Conservation (phyloP, 2,797 vertebrate species). For the Coccyzus lansbergi region DNA sequence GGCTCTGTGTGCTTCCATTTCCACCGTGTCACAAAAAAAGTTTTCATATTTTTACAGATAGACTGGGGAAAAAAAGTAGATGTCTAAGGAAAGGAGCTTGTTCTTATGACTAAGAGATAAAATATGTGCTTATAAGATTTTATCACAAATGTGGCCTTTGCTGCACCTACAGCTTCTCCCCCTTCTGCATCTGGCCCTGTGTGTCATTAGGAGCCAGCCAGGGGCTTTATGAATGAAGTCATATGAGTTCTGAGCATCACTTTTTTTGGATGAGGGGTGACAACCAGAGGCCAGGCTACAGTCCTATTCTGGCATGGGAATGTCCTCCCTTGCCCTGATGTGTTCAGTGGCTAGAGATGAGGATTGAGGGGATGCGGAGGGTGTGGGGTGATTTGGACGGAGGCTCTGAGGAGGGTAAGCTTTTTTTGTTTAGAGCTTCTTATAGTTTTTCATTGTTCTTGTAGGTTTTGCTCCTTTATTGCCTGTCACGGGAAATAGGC, state of each 20-base stretch:
- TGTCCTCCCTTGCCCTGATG: neutral
- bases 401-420: neutral
- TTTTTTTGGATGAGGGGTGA: neutral
- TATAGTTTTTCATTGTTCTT: neutral
- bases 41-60: neutral
- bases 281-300: neutral
- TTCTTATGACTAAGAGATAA: neutral
- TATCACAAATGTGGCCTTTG: neutral
- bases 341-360: neutral
- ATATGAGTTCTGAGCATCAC: neutral
- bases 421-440: neutral
- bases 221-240: neutral
- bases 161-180: neutral
- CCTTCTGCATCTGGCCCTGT: neutral
- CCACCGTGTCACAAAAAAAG: neutral
- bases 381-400: neutral
- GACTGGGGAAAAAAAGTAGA: neutral
- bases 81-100: neutral
- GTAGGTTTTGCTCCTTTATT: neutral
- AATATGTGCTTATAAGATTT: neutral
- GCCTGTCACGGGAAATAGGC: neutral
- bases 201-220: neutral
- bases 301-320: neutral
- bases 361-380: neutral
- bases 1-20: neutral